phyloP scores from a whole-genome alignment of 2,888 invertebrate species.

The Pogonocherus hispidulus region DNA sequence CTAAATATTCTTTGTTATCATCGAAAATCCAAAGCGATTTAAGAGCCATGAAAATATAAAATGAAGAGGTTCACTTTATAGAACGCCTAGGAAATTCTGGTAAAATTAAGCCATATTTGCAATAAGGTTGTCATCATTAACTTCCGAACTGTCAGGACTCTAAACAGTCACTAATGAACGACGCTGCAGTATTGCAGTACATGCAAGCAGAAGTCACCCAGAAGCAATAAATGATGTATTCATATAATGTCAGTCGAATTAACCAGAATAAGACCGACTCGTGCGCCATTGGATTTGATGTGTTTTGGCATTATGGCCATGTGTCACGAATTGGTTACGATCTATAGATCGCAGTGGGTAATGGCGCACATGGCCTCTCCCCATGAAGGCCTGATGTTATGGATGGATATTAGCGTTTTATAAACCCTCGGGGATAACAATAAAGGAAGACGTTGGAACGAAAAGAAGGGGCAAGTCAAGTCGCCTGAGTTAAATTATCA shows the following conservation, averaged over 20 bases:
- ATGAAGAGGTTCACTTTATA: too few relatives aligned
- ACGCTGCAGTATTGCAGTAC: too few relatives aligned
- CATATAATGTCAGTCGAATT: constrained; percentile 31
- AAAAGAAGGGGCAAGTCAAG: background rate
- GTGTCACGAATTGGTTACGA: constrained; percentile 48
- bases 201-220: too few relatives aligned
- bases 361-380: background rate
- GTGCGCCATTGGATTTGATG: constrained; percentile 41
- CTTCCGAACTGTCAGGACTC: too few relatives aligned
- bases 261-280: constrained; percentile 37
- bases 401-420: background rate
- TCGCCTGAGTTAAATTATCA: background rate
- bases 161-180: too few relatives aligned
- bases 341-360: constrained; percentile 9
- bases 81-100: too few relatives aligned
- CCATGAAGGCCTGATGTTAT: background rate
- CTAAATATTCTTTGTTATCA: too few relatives aligned
- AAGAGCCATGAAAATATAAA: too few relatives aligned
- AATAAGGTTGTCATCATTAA: too few relatives aligned
- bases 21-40: too few relatives aligned
- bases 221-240: too few relatives aligned
- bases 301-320: constrained; percentile 47
- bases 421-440: background rate
- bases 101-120: too few relatives aligned
- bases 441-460: background rate